phyloP scores from a whole-genome alignment of 2,888 invertebrate genomes.

The Clivina fossor region DNA sequence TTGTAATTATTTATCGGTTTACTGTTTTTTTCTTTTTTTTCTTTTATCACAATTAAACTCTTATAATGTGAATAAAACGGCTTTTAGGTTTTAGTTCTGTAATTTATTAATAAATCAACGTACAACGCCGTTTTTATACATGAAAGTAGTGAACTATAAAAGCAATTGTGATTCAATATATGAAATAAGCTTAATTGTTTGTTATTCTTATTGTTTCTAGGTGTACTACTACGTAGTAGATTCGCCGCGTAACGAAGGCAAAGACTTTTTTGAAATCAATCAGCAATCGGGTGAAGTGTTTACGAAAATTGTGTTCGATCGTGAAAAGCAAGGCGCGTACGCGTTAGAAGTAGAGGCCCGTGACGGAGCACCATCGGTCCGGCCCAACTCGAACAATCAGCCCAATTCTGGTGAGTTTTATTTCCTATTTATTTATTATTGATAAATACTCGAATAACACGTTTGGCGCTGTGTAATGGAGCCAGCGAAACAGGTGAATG shows the following conservation, averaged over 20 bases:
- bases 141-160: too few relatives aligned
- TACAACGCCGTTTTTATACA: too few relatives aligned
- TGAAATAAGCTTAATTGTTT: too few relatives aligned
- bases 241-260: constrained; percentile 88
- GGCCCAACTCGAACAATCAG: constrained; percentile 90
- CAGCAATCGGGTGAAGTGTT: constrained; percentile 93
- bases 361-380: constrained; percentile 94
- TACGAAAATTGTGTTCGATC: constrained; percentile 93
- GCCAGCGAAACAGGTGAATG: too few relatives aligned
- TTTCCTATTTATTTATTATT: constrained; percentile 29
- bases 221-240: constrained; percentile 93
- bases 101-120: too few relatives aligned
- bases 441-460: not conserved
- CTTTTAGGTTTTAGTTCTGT: too few relatives aligned
- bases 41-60: too few relatives aligned
- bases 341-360: constrained; percentile 96
- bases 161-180: too few relatives aligned
- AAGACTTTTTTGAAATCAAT: constrained; percentile 96
- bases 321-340: constrained; percentile 96
- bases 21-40: too few relatives aligned
- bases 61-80: too few relatives aligned
- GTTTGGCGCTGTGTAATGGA: too few relatives aligned
- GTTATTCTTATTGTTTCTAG: constrained; percentile 64
- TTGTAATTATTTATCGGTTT: too few relatives aligned
- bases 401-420: constrained; percentile 89